These are phyloP conservation scores for Drosophila hamatofila DNA, from an alignment of 2,888 invertebrate genomes.

Conservation along the genomic window DNA sequence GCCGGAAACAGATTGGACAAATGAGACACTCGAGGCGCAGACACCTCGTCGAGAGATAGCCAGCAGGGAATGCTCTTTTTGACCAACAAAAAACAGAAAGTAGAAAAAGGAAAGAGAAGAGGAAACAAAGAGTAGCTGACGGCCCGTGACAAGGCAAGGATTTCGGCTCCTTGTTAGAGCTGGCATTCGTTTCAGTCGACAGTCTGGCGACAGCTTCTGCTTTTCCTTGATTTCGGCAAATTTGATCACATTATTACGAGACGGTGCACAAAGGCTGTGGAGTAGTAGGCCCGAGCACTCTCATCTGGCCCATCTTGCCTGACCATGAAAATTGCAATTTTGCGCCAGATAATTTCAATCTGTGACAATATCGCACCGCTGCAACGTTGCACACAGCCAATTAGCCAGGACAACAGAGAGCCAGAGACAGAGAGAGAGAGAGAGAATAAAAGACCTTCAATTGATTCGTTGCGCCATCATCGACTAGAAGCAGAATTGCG, in stretches of 20 bases:
- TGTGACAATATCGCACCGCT: slow-evolving; percentile 49
- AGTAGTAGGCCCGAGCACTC: slow-evolving; percentile 11
- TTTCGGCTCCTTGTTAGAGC: not conserved
- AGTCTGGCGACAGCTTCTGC: not conserved
- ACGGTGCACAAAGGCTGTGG: slow-evolving; percentile 46
- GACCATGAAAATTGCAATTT: slow-evolving; percentile 73
- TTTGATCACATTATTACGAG: slow-evolving; percentile 69
- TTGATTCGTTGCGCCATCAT: slow-evolving; percentile 72
- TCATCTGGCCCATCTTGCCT: slow-evolving; percentile 5
- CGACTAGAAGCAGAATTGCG: slow-evolving; percentile 11
- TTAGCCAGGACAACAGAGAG: slow-evolving; percentile 3
- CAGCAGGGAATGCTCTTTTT: not conserved
- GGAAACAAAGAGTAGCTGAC: not conserved
- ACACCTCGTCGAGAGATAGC: slow-evolving; percentile 16
- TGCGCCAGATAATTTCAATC: slow-evolving; percentile 69
- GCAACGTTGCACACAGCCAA: slow-evolving; percentile 7
- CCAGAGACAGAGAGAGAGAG: not conserved
- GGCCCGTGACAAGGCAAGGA: slow-evolving; percentile 21
- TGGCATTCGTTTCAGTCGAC: slow-evolving; percentile 27
- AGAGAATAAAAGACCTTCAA: slow-evolving; percentile 34
- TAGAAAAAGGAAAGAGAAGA: not conserved
- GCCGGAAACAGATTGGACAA: slow-evolving; percentile 66
- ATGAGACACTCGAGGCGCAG: slow-evolving; percentile 48
- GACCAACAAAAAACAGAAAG: not conserved
- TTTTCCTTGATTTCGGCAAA: slow-evolving; percentile 29